Conservation (phyloP, 2,113 vertebrate species). For the Fulmarus glacialis region DNA sequence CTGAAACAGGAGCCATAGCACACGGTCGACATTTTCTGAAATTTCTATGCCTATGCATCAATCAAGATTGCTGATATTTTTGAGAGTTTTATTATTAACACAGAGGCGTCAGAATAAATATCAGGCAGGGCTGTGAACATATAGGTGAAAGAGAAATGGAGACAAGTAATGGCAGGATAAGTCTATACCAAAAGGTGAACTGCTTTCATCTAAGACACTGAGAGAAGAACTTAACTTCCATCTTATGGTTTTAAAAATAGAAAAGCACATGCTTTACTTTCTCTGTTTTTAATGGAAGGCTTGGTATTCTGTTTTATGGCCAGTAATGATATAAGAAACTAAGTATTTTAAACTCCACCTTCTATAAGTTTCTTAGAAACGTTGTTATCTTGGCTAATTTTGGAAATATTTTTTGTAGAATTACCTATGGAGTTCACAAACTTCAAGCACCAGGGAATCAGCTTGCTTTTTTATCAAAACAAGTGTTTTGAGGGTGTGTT, state of each 20-base stretch:
- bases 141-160: not conserved
- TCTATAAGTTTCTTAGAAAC: not conserved
- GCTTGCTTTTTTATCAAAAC: not conserved
- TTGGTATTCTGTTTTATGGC: not conserved
- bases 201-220: not conserved
- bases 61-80: not conserved
- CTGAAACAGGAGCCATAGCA: not conserved
- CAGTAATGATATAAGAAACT: not conserved
- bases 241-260: not conserved
- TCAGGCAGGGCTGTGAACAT: not conserved
- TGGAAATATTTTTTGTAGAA: not conserved
- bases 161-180: not conserved
- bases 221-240: not conserved
- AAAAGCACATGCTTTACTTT: not conserved
- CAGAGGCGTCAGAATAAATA: not conserved
- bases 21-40: not conserved
- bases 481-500: not conserved
- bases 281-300: not conserved
- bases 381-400: not conserved
- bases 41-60: not conserved
- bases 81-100: not conserved
- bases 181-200: not conserved
- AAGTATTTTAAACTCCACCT: not conserved
- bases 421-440: not conserved
- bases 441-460: not conserved